Percentiles rank a stretch among this genome's conserved stretches.
phyloP scores from a whole-genome alignment of 2,797 vertebrate species.

The Chelon auratus region DNA sequence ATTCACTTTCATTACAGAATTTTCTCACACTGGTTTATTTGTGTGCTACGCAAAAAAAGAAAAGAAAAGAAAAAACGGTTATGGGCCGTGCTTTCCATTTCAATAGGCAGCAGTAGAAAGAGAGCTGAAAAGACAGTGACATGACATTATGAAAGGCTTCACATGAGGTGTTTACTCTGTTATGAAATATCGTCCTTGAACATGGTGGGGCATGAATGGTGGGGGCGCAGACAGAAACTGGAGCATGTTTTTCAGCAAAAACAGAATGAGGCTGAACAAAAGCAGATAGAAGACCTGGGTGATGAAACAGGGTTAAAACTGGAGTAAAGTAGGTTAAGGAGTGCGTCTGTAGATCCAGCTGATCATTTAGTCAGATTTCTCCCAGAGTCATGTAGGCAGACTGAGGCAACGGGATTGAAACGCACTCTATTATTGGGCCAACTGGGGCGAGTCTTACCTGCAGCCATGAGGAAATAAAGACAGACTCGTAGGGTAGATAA shows the following conservation, averaged over 20 bases:
- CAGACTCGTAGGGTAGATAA: constrained; percentile 2
- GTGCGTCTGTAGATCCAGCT: constrained; percentile 42
- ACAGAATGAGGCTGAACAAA: constrained; percentile 20
- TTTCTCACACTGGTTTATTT: neutral
- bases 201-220: constrained; percentile 13
- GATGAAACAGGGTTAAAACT: constrained; percentile 63
- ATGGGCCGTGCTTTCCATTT: constrained; percentile 26
- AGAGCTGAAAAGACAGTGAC: constrained; percentile 22
- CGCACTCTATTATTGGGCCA: constrained; percentile 35
- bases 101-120: constrained; percentile 26
- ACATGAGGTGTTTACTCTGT: constrained; percentile 48
- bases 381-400: constrained; percentile 41
- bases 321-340: constrained; percentile 56
- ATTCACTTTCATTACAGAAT: too few species aligned
- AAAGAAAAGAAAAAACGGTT: constrained; percentile 10
- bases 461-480: constrained; percentile 44
- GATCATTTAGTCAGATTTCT: constrained; percentile 57
- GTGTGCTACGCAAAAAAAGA: constrained; percentile 4
- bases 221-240: constrained; percentile 19
- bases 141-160: constrained; percentile 36
- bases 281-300: constrained; percentile 32
- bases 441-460: constrained; percentile 63
- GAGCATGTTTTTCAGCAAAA: constrained; percentile 49
- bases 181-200: constrained; percentile 58
- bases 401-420: constrained; percentile 71